Base-by-base conservation (phyloP, 2,113 vertebrate genomes). In the Copsychus sechellarum region DNA sequence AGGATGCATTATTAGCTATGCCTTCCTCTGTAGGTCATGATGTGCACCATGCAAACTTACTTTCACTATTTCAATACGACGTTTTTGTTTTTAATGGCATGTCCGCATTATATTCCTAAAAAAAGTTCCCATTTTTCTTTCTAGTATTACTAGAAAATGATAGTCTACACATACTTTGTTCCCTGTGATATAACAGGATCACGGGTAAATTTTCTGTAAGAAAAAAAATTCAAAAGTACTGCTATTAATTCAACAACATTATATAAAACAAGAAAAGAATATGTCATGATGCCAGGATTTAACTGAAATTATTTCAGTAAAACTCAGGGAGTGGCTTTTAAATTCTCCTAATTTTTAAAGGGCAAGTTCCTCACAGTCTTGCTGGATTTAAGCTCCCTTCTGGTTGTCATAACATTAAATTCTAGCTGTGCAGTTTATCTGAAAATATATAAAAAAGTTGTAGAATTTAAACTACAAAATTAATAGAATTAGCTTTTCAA, bases 1-100 rank as follows among this genome's bases (percentile, higher is more conserved):
- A 34, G 0, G 0, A 6, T 64, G 43, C 20, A 19, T 38, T 64
- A 48, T 22, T 54, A 58, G 13, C 20, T n/a, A 78, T 0, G 1
- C 15, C 9, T 58, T 69, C 43, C n/a, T 47, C 48, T 73, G 20
- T 33, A 42, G 50, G 19, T 50, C 40, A 50, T 17, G 20, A 33
- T 24, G 34, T 1, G 2, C 40, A 33, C 8, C 29, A 33, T 5
- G 20, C 24, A 15, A 38, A 50, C 5, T 60, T 79, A 2, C 9
- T 42, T 36, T 25, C 31, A 36, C 20, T 53, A 31, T 3, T 84
- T 65, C 19, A 14, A 5, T 21, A 48, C 43, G 26, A 36, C 0
- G 2, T 15, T 56, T 69, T 58, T 61, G 34, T 45, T 79, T 70
- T 28, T 19, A 14, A 50, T 74, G 36, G 13, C 15, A 50, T 29